phyloP scores from a whole-genome alignment of 1,140 invertebrate species.

The Drosophila virilis region DNA sequence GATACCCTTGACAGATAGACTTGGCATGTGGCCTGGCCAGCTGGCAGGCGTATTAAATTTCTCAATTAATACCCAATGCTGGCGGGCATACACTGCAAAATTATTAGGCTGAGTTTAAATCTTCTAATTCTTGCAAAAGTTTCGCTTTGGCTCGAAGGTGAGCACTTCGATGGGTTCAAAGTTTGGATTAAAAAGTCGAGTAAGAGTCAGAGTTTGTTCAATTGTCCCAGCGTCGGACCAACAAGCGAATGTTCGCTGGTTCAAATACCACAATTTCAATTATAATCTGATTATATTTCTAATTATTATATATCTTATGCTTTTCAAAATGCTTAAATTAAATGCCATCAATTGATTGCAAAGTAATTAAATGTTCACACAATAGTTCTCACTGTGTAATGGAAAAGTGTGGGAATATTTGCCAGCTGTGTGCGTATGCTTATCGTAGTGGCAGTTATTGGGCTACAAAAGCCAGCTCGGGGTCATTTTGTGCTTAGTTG shows the following conservation, averaged over 20 bases:
- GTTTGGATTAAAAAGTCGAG: slow-evolving; percentile 28
- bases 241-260: too few relatives aligned
- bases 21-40: neutral
- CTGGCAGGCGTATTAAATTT: slow-evolving; percentile 30
- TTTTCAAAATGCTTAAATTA: too few relatives aligned
- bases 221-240: too few relatives aligned
- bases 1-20: slow-evolving; percentile 29
- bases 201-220: too few relatives aligned
- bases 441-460: neutral
- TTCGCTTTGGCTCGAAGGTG: too few relatives aligned
- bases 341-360: neutral
- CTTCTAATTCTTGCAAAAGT: too few relatives aligned
- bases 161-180: neutral
- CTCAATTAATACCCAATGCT: slow-evolving; percentile 49
- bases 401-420: slow-evolving; percentile 27
- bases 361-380: neutral
- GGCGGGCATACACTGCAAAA: slow-evolving; percentile 12
- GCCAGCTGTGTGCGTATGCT: slow-evolving; percentile 26
- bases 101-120: too few relatives aligned
- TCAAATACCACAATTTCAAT: too few relatives aligned
- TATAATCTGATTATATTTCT: too few relatives aligned
- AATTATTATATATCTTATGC: too few relatives aligned
- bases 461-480: slow-evolving; percentile 1
- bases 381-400: slow-evolving; percentile 11
- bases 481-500: slow-evolving; percentile 37